These are phyloP conservation scores for Caenorhabditis angaria DNA, from an alignment of 2,888 invertebrate genomes.

Conservation along the genomic window DNA sequence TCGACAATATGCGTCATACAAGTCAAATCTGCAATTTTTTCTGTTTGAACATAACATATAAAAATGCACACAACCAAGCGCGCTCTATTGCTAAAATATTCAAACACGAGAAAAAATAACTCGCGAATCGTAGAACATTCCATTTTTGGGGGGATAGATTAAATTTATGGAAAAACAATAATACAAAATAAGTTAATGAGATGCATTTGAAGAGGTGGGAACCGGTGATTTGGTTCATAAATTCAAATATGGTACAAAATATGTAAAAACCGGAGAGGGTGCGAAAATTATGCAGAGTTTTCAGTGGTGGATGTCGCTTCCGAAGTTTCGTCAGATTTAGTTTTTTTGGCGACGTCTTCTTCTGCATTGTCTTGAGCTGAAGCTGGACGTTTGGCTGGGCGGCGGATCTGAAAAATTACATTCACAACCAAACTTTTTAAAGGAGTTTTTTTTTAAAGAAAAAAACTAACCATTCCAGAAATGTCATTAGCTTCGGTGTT, in stretches of 20 bases:
- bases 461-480: slow-evolving; percentile 33
- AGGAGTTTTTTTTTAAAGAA: no score
- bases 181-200: no score
- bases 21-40: neutral
- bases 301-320: neutral
- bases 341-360: slow-evolving; percentile 17
- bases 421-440: no score
- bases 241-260: neutral
- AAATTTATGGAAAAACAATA: no score
- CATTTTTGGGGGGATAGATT: no score
- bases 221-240: neutral
- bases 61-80: neutral
- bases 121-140: no score
- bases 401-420: slow-evolving; percentile 29
- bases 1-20: neutral
- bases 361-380: slow-evolving; percentile 15
- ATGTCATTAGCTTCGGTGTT: slow-evolving; percentile 39
- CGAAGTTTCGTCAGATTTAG: slow-evolving; percentile 22
- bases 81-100: no score
- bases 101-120: no score
- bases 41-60: neutral
- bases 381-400: slow-evolving; percentile 44
- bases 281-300: neutral
- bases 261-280: neutral
- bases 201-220: neutral